A percentile compares a stretch with the other conserved stretches of the same genome.
Evolutionary conservation across 2,797 vertebrate genomes (phyloP).

Genomic region (Craterocephalus amniculus): DNA sequence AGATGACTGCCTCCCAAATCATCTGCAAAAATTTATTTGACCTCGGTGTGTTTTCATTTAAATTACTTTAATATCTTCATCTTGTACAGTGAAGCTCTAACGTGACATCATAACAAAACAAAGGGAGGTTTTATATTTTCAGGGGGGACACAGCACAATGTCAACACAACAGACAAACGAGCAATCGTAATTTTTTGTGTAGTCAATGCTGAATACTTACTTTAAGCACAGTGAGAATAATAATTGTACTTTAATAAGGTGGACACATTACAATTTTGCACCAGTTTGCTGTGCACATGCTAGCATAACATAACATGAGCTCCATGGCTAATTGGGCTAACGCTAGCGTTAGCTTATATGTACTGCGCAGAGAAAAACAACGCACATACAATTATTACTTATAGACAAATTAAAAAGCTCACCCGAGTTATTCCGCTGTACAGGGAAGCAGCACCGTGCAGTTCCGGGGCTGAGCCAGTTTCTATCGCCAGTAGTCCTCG

Average conservation of each 20-base stretch:
- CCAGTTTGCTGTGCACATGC: background rate
- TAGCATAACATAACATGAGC: background rate
- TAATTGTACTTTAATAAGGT: too few species aligned
- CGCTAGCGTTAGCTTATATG: slow-evolving; percentile 16
- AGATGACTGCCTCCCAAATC: too few species aligned
- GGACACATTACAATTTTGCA: background rate
- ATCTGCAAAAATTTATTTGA: too few species aligned
- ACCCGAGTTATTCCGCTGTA: slow-evolving; percentile 9
- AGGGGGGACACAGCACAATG: too few species aligned
- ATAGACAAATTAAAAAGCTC: background rate
- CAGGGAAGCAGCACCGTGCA: background rate
- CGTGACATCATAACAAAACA: too few species aligned
- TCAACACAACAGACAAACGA: too few species aligned
- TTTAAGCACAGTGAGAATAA: background rate
- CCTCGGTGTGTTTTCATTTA: too few species aligned
- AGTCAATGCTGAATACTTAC: too few species aligned
- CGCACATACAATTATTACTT: fast-evolving
- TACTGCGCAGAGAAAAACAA: background rate
- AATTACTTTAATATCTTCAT: too few species aligned
- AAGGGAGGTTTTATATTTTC: too few species aligned
- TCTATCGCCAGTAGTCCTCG: background rate
- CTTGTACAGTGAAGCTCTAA: too few species aligned
- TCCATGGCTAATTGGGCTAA: background rate
- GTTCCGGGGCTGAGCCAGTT: background rate
- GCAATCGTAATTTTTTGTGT: too few species aligned